Percentiles rank a stretch among this genome's conserved stretches.
Evolutionary conservation across 2,113 vertebrate species (phyloP).

Genomic region (Spea bombifrons): DNA sequence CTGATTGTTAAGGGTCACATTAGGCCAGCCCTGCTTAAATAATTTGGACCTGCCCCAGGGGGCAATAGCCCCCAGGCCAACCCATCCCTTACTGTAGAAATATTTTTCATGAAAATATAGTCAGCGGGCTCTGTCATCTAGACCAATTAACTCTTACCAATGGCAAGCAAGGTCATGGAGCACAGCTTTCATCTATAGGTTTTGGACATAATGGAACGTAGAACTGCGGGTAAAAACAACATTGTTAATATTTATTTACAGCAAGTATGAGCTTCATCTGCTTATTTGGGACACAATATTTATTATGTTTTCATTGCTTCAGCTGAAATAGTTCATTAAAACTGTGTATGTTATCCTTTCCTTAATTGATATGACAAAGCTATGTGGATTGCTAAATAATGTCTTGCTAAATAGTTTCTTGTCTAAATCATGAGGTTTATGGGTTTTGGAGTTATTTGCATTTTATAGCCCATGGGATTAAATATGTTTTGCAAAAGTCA

Average conservation of each 20-base stretch:
- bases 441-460: constrained; percentile 36
- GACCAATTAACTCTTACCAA: background rate
- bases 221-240: background rate
- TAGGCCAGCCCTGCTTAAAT: no score
- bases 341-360: constrained; percentile 30
- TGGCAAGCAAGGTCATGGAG: background rate
- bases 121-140: background rate
- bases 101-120: background rate
- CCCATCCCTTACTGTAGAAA: no score
- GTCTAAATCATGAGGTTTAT: constrained; percentile 41
- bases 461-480: constrained; percentile 45
- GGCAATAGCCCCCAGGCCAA: background rate
- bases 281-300: constrained; percentile 30
- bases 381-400: constrained; percentile 29
- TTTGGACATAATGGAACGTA: background rate
- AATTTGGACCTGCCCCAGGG: background rate
- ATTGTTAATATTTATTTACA: constrained; percentile 32
- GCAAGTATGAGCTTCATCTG: constrained; percentile 6
- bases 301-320: constrained; percentile 37
- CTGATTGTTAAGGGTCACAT: no score
- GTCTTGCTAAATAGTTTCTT: constrained; percentile 33
- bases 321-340: constrained; percentile 43
- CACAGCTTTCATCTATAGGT: background rate
- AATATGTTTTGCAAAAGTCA: constrained; percentile 13
- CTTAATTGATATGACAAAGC: constrained; percentile 27